Base-by-base conservation (phyloP, 1,140 invertebrate species). In the Neuroterus valhalla region DNA sequence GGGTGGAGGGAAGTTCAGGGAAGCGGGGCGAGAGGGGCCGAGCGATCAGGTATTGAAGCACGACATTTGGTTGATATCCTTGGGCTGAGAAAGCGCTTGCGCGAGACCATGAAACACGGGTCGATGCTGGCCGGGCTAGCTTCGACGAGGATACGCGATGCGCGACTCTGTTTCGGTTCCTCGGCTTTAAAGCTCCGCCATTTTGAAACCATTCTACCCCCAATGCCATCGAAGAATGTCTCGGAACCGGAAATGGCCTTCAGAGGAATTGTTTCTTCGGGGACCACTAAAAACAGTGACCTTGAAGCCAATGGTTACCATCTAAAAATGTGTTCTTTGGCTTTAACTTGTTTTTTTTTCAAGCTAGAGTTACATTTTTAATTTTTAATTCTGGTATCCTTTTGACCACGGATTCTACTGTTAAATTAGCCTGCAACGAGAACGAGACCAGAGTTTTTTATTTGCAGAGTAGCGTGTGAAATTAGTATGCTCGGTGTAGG, bases 41-140 rank as follows among this genome's bases (percentile, higher is more conserved):
- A 82, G 80, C 81, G 82, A 85, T 87, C 84, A 84, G 79, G 83
- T 86, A 87, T 86, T 83, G 87, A 86, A 82, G 84, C 85, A 78
- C 84, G 78, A 82, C 81, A 80, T 75, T 80, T 55, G 71, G 69
- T 81, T 79, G 80, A 86, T 86, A 86, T 83, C 84, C 83, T 73
- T 82, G 82, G 78, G 71, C 74, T 44, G 72, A 75, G 81, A 81
- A 84, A 78, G 84, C 87, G 87, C 87, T 78, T 80, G 87, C 87
- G 87, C 84, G 72, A 81, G 72, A 79, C 72, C 75, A 80, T 81
- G 82, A 85, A 82, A 84, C 80, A 79, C 85, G 85, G 88, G 88
- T 89, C 88, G 88, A 89, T 89, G 86, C 86, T 89, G 85, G 86
- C 88, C 87, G 87, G 88, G 85, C 84, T 84, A 83, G 83, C 83